Base-by-base conservation (phyloP, 2,797 vertebrate species). In the Clarias pachynema region DNA sequence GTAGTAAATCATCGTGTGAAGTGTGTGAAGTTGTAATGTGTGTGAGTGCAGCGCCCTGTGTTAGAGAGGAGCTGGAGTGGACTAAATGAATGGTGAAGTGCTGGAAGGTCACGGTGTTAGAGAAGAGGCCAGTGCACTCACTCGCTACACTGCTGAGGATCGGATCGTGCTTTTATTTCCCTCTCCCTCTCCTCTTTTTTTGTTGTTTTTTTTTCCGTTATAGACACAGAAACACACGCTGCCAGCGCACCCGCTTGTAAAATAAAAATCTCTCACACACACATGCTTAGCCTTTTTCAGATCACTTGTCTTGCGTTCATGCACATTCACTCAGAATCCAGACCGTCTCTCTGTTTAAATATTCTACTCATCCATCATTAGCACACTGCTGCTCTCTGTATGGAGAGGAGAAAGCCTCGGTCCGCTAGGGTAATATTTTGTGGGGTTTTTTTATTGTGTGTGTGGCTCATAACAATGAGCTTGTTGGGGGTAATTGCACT, bases 31-130 rank as follows among this genome's bases (percentile, higher is more conserved):
- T 65, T 81, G 82, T 79, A 84, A 81, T 80, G 37, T 81, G 84
- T 72, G 84, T 72, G 49, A 80, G 86, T 80, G 85, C 84, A 84
- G 82, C 68, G 68, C 59, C 70, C 73, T 74, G 78, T 84, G 88
- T 82, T 81, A 12, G 80, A 87, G 81, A 87, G 86, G 80, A 75
- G 79, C 73, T 79, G 62, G 65, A 87, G 82, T 86, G 84, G 85
- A 87, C 79, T 86, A 85, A 86, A 86, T 87, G 74, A 89, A 84
- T 49, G 82, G 78, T 86, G 85, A 65, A 89, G 79, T 87, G 81
- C 81, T 86, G 56, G 81, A 86, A 85, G 85, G 85, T 83, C 85
- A 86, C 56, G 70, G 53, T 83, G 81, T 40, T 79, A 34, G 40
- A 72, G 81, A 37, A 83, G 66, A 83, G 81, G 81, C 81, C 81